Percentiles rank a stretch among this genome's conserved stretches.
Evolutionary conservation across 2,888 invertebrate species (phyloP).

Genomic region (Choreutis nemorana): DNA sequence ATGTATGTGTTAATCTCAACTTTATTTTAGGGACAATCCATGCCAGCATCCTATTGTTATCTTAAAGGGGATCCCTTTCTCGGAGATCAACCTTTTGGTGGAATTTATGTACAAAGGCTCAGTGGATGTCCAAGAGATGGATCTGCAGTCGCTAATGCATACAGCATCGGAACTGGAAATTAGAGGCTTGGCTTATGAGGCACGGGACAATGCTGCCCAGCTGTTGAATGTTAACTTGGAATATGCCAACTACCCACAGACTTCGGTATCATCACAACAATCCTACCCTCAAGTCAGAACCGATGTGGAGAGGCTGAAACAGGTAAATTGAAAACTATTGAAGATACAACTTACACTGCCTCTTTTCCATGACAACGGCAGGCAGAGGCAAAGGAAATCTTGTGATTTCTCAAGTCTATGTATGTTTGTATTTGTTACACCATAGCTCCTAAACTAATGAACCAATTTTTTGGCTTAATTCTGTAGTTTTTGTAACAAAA

Average conservation of each 20-base stretch:
- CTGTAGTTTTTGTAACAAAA: too few relatives aligned
- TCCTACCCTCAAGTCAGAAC: constrained; percentile 37
- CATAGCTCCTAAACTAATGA: too few relatives aligned
- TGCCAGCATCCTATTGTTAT: constrained; percentile 78
- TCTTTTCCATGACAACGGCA: too few relatives aligned
- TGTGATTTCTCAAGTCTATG: too few relatives aligned
- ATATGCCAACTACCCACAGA: constrained; percentile 48
- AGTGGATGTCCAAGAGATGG: constrained; percentile 71
- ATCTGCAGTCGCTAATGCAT: constrained; percentile 70
- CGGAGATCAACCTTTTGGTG: constrained; percentile 71
- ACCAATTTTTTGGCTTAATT: too few relatives aligned
- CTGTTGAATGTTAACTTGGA: constrained; percentile 61
- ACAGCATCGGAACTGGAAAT: constrained; percentile 75
- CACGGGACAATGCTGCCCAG: constrained; percentile 64
- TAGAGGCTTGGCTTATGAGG: constrained; percentile 69
- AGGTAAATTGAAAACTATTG: too few relatives aligned
- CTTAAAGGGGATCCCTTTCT: constrained; percentile 71
- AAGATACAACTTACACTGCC: too few relatives aligned
- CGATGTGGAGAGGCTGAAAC: constrained; percentile 56
- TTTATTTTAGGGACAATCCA: constrained; percentile 68
- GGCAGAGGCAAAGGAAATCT: too few relatives aligned
- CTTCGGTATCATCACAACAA: constrained; percentile 25
- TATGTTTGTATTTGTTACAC: too few relatives aligned
- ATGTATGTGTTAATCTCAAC: constrained; percentile 6
- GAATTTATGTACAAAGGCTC: constrained; percentile 78